Conservation (phyloP, 2,113 vertebrate genomes). For the Felis catus region F.catus_Fca126_mat1.0 CM031415.1:69424501-69425000, state of each 20-base stretch:
- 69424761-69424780: background rate
- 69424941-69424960: background rate
- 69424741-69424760: background rate
- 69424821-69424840: conserved; percentile 8
- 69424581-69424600: background rate
- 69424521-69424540: background rate
- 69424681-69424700: background rate
- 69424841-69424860: background rate
- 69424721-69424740: background rate
- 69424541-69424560: background rate
- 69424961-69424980: background rate
- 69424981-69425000: background rate
- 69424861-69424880: background rate
- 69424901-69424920: background rate
- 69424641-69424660: background rate
- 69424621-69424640: background rate
- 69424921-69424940: background rate
- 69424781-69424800: background rate
- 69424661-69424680: background rate
- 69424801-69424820: background rate
- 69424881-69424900: background rate
- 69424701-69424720: background rate
- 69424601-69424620: background rate
- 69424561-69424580: background rate
- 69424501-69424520: background rate